Evolutionary conservation across 2,797 vertebrate species (phyloP), one percentile per base, ranked within the genome.

Genomic region (Sarcoramphus papa): DNA sequence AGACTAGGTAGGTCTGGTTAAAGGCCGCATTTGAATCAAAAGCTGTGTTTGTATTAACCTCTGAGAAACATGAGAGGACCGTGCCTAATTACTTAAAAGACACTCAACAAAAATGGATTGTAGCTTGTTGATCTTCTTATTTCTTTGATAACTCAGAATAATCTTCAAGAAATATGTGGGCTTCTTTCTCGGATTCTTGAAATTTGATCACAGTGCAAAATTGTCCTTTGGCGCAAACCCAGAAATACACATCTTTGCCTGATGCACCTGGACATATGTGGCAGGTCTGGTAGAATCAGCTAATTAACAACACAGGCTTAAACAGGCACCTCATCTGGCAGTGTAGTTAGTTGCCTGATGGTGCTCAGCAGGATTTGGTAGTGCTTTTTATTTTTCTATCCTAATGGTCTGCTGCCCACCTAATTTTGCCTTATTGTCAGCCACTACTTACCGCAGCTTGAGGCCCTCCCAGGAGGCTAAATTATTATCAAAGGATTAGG

Each of bases 401-500:
- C 98, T 98, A 98, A 98, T 98, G 98, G 98, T 98, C 98, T 98
- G 98, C 98, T 98, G 98, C 98, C 98, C 98, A 98, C 98, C 98
- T 98, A 98, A 98, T 98, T 98, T 98, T 98, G 98, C 98, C 98
- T 98, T 98, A 98, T 98, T 98, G 98, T 98, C 98, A 98, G 98
- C 98, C 98, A 98, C 98, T 98, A 98, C 98, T 98, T 98, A 98
- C 98, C 98, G 57, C 98, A 98, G 98, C 98, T 98, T 98, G 98
- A 98, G 97, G 98, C 98, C 98, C 98, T 98, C 98, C 98, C 98
- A 98, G 98, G 98, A 98, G 98, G 98, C 98, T 98, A 98, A 98
- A 98, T 98, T 98, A 98, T 98, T 98, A 98, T 98, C 98, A 98
- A 98, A 98, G 98, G 98, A 98, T 98, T 98, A 98, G 97, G 98